Percentiles rank a stretch among this genome's conserved stretches.
phyloP scores from a whole-genome alignment of 2,888 invertebrate genomes.

The Diaphora mendica region DNA sequence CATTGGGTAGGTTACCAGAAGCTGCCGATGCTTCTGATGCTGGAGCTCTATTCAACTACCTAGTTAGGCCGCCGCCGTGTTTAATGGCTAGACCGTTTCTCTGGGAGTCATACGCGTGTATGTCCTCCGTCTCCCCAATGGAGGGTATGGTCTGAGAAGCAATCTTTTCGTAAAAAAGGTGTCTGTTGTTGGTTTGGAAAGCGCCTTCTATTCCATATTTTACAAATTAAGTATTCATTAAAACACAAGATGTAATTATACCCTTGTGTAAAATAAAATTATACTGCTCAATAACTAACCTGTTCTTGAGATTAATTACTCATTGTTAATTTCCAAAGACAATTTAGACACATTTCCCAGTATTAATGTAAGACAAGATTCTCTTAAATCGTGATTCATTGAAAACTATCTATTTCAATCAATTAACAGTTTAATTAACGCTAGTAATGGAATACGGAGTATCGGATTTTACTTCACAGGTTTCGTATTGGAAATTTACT shows the following conservation, averaged over 20 bases:
- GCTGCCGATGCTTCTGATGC: too few relatives aligned
- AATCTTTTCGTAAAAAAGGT: too few relatives aligned
- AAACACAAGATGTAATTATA: background rate
- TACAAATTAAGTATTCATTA: background rate
- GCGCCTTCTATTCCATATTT: background rate
- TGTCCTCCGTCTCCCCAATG: too few relatives aligned
- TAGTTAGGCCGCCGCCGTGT: too few relatives aligned
- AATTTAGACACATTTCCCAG: conserved; percentile 10
- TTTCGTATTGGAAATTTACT: conserved; percentile 2
- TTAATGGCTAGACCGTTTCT: too few relatives aligned
- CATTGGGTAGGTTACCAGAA: too few relatives aligned
- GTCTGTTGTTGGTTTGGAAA: too few relatives aligned
- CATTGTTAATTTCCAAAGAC: background rate
- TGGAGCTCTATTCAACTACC: too few relatives aligned
- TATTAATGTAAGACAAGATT: conserved; percentile 18
- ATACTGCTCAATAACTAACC: background rate
- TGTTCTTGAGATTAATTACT: conserved; percentile 4
- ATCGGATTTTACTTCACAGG: conserved; percentile 15
- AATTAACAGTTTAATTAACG: conserved; percentile 38
- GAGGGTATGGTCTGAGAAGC: too few relatives aligned
- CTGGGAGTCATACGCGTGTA: too few relatives aligned
- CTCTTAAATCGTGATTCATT: conserved; percentile 28
- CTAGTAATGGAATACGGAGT: conserved; percentile 22
- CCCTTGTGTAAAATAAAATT: background rate
- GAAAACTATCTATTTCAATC: conserved; percentile 42